Evolutionary conservation across 2,888 invertebrate species (phyloP), one percentile per base, ranked within the genome.

Genomic region (Polyommatus iphigenia): DNA sequence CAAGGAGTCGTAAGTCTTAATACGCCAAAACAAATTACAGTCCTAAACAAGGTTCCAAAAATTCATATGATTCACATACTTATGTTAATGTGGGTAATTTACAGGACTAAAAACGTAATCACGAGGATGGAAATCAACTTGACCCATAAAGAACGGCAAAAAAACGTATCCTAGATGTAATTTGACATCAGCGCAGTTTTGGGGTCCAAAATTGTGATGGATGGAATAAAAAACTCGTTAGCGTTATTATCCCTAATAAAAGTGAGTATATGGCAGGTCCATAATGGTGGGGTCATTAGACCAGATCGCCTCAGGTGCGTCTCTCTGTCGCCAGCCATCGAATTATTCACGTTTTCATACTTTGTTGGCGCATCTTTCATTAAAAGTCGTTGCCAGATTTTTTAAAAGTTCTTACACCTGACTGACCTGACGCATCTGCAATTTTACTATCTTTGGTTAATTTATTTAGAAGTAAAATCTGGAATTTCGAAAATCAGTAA

Each of bases 191-290:
- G 80, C 83, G 82, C 82, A 81, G 82, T 84, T 87, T 88, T 87
- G 82, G 81, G 85, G 81, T 81, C 83, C 85, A 84, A 86, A 88
- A 88, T 83, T 84, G 82, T 84, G 85, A 82, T 83, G 82, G 83
- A 82, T 83, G 82, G 83, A 85, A 87, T 86, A 91, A 90, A 91
- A 90, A 91, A 90, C 90, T 91, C 88, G 90, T 91, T 91, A 90
- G 84, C 84, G 87, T 88, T 87, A 90, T 91, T 90, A 91, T 87
- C 87, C 89, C 87, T 89, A 90, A 91, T 91, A 91, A 91, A 91
- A 86, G 84, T 87, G 88, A 86, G 87, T 89, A 87, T 88, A 88
- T 88, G 87, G 87, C 85, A 82, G 83, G 84, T 84, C 84, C 84
- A 88, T 90, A 88, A 90, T 89, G 88, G 86, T 83, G 84, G 84